Evolutionary conservation across 2,113 vertebrate genomes (phyloP).

Genomic region (Pachypanchax playfairii): DNA sequence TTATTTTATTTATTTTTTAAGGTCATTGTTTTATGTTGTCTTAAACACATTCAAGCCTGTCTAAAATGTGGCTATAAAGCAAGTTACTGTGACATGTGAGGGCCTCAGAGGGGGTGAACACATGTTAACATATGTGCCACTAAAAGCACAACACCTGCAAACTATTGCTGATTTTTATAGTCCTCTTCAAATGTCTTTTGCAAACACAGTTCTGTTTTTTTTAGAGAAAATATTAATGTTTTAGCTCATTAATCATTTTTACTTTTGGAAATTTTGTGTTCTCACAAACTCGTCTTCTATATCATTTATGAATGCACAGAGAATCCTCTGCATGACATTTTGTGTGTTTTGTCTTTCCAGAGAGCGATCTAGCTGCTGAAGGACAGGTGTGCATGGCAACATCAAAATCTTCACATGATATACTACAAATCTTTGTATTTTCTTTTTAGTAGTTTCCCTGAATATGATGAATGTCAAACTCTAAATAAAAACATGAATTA

Average conservation of each 20-base stretch:
- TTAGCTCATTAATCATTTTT: conserved; percentile 24
- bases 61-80: conserved; percentile 13
- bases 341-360: too few relatives aligned
- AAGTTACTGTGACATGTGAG: background rate
- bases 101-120: conserved; percentile 6
- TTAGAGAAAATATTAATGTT: background rate
- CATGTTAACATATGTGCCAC: conserved; percentile 8
- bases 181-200: background rate
- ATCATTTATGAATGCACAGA: too few relatives aligned
- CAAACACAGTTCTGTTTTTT: background rate
- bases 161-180: background rate
- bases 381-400: too few relatives aligned
- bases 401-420: too few relatives aligned
- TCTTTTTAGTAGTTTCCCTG: too few relatives aligned
- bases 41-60: background rate
- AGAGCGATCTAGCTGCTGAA: too few relatives aligned
- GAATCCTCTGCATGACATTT: too few relatives aligned
- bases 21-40: background rate
- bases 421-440: too few relatives aligned
- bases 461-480: too few relatives aligned
- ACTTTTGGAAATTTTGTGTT: background rate
- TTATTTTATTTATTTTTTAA: conserved; percentile 4
- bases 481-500: too few relatives aligned
- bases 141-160: conserved; percentile 31
- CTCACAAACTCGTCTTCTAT: too few relatives aligned